Evolutionary conservation across 2,888 invertebrate genomes (phyloP), one percentile per base, ranked within the genome.

Genomic region (Cyrtodaria siliqua): DNA sequence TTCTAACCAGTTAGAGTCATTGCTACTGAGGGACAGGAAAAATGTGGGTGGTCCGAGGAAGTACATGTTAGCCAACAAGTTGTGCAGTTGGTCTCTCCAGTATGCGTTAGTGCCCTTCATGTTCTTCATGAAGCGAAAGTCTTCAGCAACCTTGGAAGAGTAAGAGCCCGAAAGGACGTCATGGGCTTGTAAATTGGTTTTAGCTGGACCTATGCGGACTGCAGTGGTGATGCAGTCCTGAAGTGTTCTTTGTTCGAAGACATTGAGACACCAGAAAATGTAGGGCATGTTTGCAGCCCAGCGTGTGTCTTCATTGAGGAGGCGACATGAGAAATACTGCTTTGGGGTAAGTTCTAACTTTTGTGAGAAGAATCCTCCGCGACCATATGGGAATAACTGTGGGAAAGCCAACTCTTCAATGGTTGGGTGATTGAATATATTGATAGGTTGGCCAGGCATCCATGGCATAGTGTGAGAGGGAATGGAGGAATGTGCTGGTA

Each of bases 81-180:
- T 63, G n/a, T 67, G n/a, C n/a, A n/a, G n/a, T n/a, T n/a, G n/a
- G n/a, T n/a, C n/a, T n/a, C n/a, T n/a, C n/a, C n/a, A n/a, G n/a
- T n/a, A n/a, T n/a, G n/a, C n/a, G n/a, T n/a, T n/a, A n/a, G n/a
- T n/a, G n/a, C 74, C 74, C 40, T 56, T 61, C 9, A 68, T 59
- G 16, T 62, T 6, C 50, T 68, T 74, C 74, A 74, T 74, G 38
- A 74, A 74, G 14, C 50, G 56, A 26, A 50, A 74, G 57, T 74
- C 67, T 27, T 74, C 74, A 20, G 68, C 18, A 14, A 68, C 57
- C 16, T 57, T 18, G 9, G 40, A 24, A 29, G 38, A 24, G 27
- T 44, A 38, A n/a, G 12, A 16, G n/a, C 27, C 29, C 18, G 29
- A 27, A 8, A 55, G 42, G n/a, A 75, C 33, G 49, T 69, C 50